Percentiles rank a stretch among this genome's conserved stretches.
phyloP scores from a whole-genome alignment of 2,888 invertebrate genomes.

The Phorcus lineatus region DNA sequence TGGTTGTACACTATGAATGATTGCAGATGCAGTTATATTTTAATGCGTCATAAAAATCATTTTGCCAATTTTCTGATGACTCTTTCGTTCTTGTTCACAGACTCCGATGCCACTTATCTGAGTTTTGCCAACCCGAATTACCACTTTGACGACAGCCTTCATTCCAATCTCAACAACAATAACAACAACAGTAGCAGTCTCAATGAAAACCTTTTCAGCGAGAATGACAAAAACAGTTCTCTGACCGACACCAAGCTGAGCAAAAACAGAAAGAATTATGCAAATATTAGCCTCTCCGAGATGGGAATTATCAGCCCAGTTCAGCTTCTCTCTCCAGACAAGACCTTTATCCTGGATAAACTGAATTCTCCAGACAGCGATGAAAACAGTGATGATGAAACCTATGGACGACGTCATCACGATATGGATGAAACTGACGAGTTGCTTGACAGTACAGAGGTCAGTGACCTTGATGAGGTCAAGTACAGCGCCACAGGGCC shows the following conservation, averaged over 20 bases:
- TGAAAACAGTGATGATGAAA: constrained; percentile 53
- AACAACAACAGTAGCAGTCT: constrained; percentile 32
- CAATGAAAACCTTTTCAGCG: constrained; percentile 35
- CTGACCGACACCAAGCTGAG: constrained; percentile 39
- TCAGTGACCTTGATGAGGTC: constrained; percentile 31
- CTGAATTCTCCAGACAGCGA: constrained; percentile 53
- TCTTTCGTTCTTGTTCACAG: constrained; percentile 78
- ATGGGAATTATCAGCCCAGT: constrained; percentile 80
- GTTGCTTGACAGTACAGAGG: constrained; percentile 27
- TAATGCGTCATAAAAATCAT: too few species aligned
- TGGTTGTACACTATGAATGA: too few species aligned
- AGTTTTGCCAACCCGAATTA: constrained; percentile 95
- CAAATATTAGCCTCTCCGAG: constrained; percentile 82
- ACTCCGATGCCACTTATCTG: constrained; percentile 85
- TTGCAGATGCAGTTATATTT: too few species aligned
- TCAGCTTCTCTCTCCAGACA: constrained; percentile 42
- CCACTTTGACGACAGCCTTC: constrained; percentile 79
- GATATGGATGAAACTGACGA: constrained; percentile 40
- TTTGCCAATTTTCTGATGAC: too few species aligned
- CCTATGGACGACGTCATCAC: constrained; percentile 39
- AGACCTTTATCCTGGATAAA: constrained; percentile 39
- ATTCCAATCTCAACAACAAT: constrained; percentile 52
- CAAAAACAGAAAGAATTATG: constrained; percentile 77
- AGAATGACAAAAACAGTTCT: constrained; percentile 50
- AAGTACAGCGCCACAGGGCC: constrained; percentile 14